Conservation (phyloP, 2,113 vertebrate genomes). For the Nymphicus hollandicus region DNA sequence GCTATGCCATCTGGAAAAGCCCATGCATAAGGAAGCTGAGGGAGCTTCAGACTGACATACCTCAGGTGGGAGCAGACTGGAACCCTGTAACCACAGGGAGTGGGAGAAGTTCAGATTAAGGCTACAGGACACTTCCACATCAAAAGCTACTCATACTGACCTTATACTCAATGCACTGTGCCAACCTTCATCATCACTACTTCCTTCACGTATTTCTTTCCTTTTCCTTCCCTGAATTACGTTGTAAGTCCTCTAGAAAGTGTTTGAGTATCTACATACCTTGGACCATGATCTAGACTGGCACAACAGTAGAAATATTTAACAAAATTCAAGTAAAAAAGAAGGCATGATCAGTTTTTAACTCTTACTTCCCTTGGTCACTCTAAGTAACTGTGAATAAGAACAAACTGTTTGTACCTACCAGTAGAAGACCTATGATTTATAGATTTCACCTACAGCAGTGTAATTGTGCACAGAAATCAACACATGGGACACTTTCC, state of each 20-base stretch:
- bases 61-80: not conserved
- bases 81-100: not conserved
- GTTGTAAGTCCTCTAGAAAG: not conserved
- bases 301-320: not conserved
- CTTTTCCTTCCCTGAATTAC: not conserved
- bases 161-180: accelerated
- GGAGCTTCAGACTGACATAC: not conserved
- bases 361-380: not conserved
- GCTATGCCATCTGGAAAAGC: not conserved
- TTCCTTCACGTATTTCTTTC: not conserved
- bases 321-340: not conserved
- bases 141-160: not conserved
- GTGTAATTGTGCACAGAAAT: not conserved
- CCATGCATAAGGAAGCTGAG: not conserved
- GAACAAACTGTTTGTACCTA: not conserved
- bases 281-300: not conserved
- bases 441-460: not conserved
- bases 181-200: not conserved
- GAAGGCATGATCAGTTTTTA: not conserved
- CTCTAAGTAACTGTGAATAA: not conserved
- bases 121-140: not conserved
- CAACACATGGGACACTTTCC: not conserved
- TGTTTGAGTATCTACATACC: not conserved
- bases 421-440: not conserved
- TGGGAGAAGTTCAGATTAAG: not conserved